Evolutionary conservation across 2,888 invertebrate species (phyloP).

Genomic region (Teleogryllus oceanicus): DNA sequence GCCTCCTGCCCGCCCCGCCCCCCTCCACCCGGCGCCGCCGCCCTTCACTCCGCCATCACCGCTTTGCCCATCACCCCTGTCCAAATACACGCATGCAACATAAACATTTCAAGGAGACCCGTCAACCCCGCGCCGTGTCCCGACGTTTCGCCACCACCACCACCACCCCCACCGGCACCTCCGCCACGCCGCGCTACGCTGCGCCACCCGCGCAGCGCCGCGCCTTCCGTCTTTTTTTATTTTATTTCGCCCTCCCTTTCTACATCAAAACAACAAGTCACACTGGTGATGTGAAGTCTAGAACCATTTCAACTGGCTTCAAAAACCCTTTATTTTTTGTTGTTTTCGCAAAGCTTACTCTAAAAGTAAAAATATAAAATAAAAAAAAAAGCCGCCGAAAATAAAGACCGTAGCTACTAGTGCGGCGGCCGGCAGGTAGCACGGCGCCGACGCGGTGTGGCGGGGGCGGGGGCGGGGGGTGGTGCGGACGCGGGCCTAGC

Average conservation of each 20-base stretch:
- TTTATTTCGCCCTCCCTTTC: slow-evolving; percentile 9
- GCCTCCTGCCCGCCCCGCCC: not conserved
- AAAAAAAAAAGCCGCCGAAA: not conserved
- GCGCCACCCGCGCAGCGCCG: not conserved
- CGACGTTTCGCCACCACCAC: slow-evolving; percentile 3
- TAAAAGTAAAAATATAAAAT: not conserved
- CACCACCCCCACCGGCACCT: not conserved
- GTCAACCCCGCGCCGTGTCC: slow-evolving; percentile 6
- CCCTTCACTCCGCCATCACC: slow-evolving; percentile 18
- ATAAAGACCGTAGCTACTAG: slow-evolving; percentile 2
- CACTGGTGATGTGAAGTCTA: slow-evolving; percentile 18
- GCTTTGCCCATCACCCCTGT: not conserved
- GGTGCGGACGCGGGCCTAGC: not conserved
- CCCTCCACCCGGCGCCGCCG: not conserved
- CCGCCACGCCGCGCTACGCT: not conserved
- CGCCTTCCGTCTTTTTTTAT: not conserved
- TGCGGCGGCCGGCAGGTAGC: not conserved
- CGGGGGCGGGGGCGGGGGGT: not conserved
- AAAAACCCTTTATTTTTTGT: slow-evolving; percentile 9
- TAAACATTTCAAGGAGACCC: slow-evolving; percentile 10
- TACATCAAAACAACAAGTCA: slow-evolving; percentile 18
- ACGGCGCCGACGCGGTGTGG: not conserved
- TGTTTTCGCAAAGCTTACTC: slow-evolving; percentile 7
- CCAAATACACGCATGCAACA: slow-evolving; percentile 18
- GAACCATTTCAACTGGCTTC: slow-evolving; percentile 18